Conservation (phyloP, 2,888 invertebrate species). For the Nymphalis c-album region DNA sequence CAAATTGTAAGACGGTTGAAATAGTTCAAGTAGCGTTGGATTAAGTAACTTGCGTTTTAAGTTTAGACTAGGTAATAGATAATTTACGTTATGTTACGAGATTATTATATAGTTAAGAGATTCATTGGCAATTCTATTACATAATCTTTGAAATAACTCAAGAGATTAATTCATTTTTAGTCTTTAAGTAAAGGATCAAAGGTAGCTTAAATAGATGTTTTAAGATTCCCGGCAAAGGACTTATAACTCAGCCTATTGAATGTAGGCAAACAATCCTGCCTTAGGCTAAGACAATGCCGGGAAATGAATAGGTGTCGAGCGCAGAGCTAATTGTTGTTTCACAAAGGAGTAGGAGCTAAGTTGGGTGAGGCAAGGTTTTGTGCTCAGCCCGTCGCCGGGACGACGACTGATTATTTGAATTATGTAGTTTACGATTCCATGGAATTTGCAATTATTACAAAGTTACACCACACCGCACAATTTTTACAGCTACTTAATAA, state of each 20-base stretch:
- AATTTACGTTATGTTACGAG: no score
- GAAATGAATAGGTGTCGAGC: constrained; percentile 73
- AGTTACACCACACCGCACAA: no score
- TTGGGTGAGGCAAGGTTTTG: constrained; percentile 37
- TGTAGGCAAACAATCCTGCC: constrained; percentile 52
- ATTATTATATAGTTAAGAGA: neutral
- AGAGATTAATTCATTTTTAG: neutral
- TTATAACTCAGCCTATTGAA: constrained; percentile 47
- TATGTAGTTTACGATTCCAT: constrained; percentile 17
- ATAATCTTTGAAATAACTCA: neutral
- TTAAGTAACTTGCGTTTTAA: no score
- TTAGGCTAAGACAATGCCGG: constrained; percentile 60
- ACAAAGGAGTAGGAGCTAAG: constrained; percentile 39
- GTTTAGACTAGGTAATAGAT: no score
- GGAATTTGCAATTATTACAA: neutral
- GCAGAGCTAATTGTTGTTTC: constrained; percentile 67
- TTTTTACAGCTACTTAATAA: no score
- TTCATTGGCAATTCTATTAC: neutral
- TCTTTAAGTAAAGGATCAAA: constrained; percentile 1
- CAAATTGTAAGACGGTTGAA: no score
- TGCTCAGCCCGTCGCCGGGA: constrained; percentile 30
- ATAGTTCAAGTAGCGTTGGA: no score
- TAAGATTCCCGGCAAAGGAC: constrained; percentile 32
- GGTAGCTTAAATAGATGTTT: constrained; percentile 14
- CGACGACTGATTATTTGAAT: constrained; percentile 27